phyloP scores from a whole-genome alignment of 2,888 invertebrate genomes.

The Gibbula magus region DNA sequence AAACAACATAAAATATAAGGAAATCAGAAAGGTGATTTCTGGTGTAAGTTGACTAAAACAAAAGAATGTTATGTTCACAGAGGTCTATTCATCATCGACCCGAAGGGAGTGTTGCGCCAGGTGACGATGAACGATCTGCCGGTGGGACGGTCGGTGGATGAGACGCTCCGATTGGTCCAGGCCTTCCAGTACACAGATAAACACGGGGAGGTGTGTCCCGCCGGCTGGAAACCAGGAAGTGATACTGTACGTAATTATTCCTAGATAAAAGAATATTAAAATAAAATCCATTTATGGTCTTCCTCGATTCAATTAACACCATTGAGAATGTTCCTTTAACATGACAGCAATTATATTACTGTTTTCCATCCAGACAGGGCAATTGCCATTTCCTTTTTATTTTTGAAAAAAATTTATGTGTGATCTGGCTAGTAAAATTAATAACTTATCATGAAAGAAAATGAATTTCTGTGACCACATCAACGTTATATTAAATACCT shows the following conservation, averaged over 20 bases:
- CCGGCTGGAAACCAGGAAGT: constrained; percentile 95
- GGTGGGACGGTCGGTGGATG: constrained; percentile 88
- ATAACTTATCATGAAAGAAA: too few relatives aligned
- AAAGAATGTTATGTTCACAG: constrained; percentile 73
- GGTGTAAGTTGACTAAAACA: too few relatives aligned
- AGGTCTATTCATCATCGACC: constrained; percentile 94
- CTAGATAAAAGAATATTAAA: neutral
- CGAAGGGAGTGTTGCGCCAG: constrained; percentile 89
- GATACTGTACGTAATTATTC: constrained; percentile 83
- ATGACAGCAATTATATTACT: neutral
- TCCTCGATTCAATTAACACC: neutral
- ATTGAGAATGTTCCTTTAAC: neutral
- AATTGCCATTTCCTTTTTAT: too few relatives aligned
- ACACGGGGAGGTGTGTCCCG: constrained; percentile 92
- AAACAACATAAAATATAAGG: too few relatives aligned
- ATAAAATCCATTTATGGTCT: neutral
- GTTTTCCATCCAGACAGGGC: neutral
- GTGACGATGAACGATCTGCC: constrained; percentile 98
- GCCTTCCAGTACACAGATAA: constrained; percentile 86
- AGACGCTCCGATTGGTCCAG: constrained; percentile 93
- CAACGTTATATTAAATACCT: too few relatives aligned
- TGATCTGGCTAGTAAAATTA: too few relatives aligned
- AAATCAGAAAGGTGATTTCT: too few relatives aligned
- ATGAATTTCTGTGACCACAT: too few relatives aligned
- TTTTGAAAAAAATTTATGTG: too few relatives aligned